Percentiles rank a stretch among this genome's conserved stretches.
These are phyloP conservation scores for Rhinopomastus cyanomelas DNA, from an alignment of 2,113 vertebrate genomes.

Conservation along the genomic window DNA sequence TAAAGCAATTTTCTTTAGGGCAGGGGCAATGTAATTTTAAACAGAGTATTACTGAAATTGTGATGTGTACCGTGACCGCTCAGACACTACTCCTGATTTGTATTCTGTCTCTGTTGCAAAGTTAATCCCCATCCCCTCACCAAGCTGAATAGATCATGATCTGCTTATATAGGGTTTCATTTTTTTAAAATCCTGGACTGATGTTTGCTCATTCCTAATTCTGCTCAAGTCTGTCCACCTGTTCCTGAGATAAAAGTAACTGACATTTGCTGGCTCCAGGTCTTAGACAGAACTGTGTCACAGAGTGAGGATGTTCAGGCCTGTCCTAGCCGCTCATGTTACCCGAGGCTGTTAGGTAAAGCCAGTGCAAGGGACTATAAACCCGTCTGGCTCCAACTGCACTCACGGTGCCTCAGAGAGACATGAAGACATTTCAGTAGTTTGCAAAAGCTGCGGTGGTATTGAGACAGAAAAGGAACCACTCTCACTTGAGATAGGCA, in stretches of 20 bases:
- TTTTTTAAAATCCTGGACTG: slow-evolving; percentile 2
- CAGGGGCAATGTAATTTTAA: neutral
- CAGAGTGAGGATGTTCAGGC: neutral
- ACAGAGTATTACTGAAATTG: neutral
- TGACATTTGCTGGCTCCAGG: neutral
- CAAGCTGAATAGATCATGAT: neutral
- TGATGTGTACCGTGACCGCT: neutral
- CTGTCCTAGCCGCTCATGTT: neutral
- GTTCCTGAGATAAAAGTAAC: neutral
- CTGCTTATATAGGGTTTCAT: neutral
- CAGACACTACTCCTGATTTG: slow-evolving; percentile 10
- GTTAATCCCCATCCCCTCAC: neutral
- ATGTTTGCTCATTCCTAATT: neutral
- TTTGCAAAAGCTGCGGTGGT: neutral
- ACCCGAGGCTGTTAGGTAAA: neutral
- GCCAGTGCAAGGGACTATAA: neutral
- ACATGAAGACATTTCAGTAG: neutral
- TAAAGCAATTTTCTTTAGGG: slow-evolving; percentile 19
- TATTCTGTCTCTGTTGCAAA: neutral
- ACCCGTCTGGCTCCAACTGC: neutral
- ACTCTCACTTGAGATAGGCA: rapidly evolving
- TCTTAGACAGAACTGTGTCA: neutral
- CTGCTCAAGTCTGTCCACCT: neutral
- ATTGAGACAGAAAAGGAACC: neutral
- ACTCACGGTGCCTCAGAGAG: neutral